Evolutionary conservation across 2,113 vertebrate species (phyloP), one percentile per base, ranked within the genome.

Genomic region (Cyprinodon variegatus): DNA sequence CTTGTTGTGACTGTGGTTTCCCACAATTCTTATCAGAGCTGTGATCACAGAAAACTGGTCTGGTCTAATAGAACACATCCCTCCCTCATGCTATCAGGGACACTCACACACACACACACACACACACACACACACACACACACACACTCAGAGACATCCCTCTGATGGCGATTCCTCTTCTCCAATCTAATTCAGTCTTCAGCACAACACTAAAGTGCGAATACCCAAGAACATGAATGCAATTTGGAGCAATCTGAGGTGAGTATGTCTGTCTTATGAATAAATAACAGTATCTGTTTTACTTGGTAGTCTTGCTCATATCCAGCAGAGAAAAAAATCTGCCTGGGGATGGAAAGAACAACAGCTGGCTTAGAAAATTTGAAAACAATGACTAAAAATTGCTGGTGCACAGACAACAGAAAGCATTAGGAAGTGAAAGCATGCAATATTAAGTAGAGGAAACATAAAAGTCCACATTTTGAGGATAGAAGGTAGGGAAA

Each of bases 11-110:
- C 82, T 88, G 85, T 78, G 88, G 87, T 89, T 88, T 89, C 76
- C 89, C 81, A 70, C 77, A 83, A 81, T 88, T 88, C 89, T 91
- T 93, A 92, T 94, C 90, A 84, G 86, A 87, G 61, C 79, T 87
- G 85, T 88, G 91, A 94, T 94, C 91, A 92, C 85, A 91, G 83
- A 87, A 88, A 88, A 74, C 88, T 78, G 80, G 88, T 89, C 86
- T 87, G 82, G 82, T 80, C 84, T 89, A 89, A 92, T 90, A 82
- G 83, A 91, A 87, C 79, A 89, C 84, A 89, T 91, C 84, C 85
- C 69, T 82, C 48, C 70, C 72, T 82, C 59, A 37, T 74, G 72
- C 76, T 76, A 79, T 79, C 85, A 80, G 71, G 38, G n/a, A 73
- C 72, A 53, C 65, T 65, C 66, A 71, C 77, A 78, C 68, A 38